Evolutionary conservation across 2,113 vertebrate genomes (phyloP).

Genomic region (Thymallus thymallus): DNA sequence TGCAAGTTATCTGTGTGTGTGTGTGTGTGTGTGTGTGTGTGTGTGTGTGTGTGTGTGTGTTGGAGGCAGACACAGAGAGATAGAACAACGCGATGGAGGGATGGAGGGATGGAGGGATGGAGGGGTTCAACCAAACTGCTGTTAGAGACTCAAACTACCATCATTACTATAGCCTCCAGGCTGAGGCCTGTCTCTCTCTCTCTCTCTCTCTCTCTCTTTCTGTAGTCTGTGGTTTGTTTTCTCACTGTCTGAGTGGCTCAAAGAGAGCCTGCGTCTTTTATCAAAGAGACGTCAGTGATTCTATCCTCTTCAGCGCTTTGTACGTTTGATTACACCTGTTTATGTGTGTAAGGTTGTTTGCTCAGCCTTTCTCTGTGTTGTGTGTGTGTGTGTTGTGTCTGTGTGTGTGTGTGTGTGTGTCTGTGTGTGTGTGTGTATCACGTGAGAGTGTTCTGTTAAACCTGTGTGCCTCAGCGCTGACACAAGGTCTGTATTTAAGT

Average conservation of each 20-base stretch:
- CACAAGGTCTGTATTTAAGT: conserved; percentile 48
- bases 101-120: not conserved
- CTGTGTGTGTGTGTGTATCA: conserved; percentile 18
- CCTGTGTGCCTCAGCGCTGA: conserved; percentile 72
- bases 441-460: conserved; percentile 54
- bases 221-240: not conserved
- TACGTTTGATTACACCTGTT: conserved; percentile 50
- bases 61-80: conserved; percentile 52
- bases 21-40: conserved; percentile 24
- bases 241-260: conserved; percentile 37
- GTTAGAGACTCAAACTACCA: not conserved
- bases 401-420: conserved; percentile 35
- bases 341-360: conserved; percentile 55
- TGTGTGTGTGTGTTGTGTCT: not conserved
- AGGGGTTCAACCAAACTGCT: conserved; percentile 56
- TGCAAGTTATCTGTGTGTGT: no score
- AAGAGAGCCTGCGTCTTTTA: conserved; percentile 56
- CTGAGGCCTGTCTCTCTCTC: conserved; percentile 33
- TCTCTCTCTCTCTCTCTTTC: conserved; percentile 11
- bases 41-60: conserved; percentile 30
- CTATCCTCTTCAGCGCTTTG: conserved; percentile 66
- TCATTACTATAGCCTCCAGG: conserved; percentile 51
- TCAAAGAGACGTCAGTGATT: conserved; percentile 61
- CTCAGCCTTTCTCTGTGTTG: conserved; percentile 47
- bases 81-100: conserved; percentile 12